A percentile compares a stretch with the other conserved stretches of the same genome.
Evolutionary conservation across 2,888 invertebrate species (phyloP).

Genomic region (Pseudanteris insignis): DNA sequence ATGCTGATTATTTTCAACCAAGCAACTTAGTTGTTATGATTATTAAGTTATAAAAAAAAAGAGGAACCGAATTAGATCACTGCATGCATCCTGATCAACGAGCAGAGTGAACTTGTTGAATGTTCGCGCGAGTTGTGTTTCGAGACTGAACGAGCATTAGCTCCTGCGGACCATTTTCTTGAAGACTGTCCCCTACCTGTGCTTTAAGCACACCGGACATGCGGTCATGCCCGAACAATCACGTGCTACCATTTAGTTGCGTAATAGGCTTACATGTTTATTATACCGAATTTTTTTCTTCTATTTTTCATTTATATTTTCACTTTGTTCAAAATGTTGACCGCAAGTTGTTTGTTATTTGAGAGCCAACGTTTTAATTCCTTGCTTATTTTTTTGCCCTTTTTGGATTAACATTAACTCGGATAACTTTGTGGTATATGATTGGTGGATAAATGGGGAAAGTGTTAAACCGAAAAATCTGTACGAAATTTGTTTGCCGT

Average conservation of each 20-base stretch:
- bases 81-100: constrained; percentile 19
- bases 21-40: background rate
- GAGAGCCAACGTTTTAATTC: too few species aligned
- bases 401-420: too few species aligned
- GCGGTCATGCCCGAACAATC: constrained; percentile 45
- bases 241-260: constrained; percentile 43
- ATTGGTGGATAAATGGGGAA: too few species aligned
- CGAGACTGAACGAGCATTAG: constrained; percentile 55
- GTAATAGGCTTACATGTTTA: constrained; percentile 16
- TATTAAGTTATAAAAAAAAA: background rate
- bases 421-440: too few species aligned
- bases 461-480: too few species aligned
- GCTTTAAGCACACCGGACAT: constrained; percentile 21
- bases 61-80: constrained; percentile 13
- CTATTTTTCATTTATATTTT: background rate
- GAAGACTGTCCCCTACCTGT: constrained; percentile 40
- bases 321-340: too few species aligned
- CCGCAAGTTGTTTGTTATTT: too few species aligned
- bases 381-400: too few species aligned
- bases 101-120: constrained; percentile 31
- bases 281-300: too few species aligned
- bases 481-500: too few species aligned
- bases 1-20: too few species aligned
- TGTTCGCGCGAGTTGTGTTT: constrained; percentile 49
- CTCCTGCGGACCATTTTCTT: constrained; percentile 48